phyloP scores from a whole-genome alignment of 2,888 invertebrate genomes.

The Mesorhabditis spiculigera region DNA sequence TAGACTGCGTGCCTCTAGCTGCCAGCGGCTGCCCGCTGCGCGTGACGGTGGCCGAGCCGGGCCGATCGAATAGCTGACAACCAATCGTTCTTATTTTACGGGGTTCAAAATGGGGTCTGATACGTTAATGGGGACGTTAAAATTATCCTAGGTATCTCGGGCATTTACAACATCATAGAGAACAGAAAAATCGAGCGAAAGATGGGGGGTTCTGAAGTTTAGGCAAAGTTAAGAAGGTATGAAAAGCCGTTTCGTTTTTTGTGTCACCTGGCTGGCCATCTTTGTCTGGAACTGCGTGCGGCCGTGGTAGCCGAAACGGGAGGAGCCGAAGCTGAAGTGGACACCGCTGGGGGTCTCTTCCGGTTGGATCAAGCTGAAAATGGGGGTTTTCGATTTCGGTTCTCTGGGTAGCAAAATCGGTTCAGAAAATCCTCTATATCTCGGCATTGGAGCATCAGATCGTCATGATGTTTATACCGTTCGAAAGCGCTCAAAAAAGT shows the following conservation, averaged over 20 bases:
- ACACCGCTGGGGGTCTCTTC: constrained; percentile 41
- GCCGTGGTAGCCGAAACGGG: constrained; percentile 91
- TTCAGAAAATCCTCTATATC: neutral
- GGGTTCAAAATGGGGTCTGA: too few relatives aligned
- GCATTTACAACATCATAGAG: too few relatives aligned
- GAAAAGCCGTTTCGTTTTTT: too few relatives aligned
- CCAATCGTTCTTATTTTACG: neutral
- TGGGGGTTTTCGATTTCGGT: neutral
- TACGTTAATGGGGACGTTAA: too few relatives aligned
- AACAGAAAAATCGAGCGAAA: too few relatives aligned
- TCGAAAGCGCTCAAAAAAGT: too few relatives aligned
- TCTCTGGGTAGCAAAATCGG: neutral
- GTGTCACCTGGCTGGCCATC: constrained; percentile 69
- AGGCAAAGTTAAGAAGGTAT: neutral
- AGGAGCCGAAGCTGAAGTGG: constrained; percentile 63
- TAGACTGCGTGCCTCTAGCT: constrained; percentile 67
- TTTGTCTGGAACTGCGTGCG: constrained; percentile 90
- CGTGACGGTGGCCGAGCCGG: constrained; percentile 58
- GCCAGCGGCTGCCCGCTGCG: constrained; percentile 69
- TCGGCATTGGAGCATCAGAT: neutral
- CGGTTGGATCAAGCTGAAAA: constrained; percentile 53
- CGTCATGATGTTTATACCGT: too few relatives aligned
- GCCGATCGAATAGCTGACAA: constrained; percentile 5
- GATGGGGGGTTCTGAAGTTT: too few relatives aligned
- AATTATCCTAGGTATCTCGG: too few relatives aligned